Evolutionary conservation across 2,113 vertebrate species (phyloP).

Genomic region (Heptranchias perlo): DNA sequence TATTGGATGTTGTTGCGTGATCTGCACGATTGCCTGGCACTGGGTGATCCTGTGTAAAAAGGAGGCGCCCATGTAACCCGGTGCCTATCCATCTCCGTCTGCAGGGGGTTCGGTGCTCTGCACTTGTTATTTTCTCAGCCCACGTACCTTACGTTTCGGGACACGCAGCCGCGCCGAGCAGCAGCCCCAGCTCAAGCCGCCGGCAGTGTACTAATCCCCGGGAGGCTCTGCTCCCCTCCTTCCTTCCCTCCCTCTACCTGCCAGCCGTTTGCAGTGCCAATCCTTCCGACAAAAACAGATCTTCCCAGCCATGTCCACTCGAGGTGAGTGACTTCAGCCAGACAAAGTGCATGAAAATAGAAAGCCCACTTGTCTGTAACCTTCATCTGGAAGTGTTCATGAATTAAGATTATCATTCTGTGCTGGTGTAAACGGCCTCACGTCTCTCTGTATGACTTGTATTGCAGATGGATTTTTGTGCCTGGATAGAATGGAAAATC

Average conservation of each 20-base stretch:
- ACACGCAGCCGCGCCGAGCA: background rate
- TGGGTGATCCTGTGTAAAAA: slow-evolving; percentile 11
- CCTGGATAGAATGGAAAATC: background rate
- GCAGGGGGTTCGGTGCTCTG: background rate
- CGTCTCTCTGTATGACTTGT: background rate
- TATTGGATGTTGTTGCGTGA: background rate
- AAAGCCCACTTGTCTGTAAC: background rate
- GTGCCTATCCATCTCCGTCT: background rate
- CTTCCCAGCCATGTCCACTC: slow-evolving; percentile 18
- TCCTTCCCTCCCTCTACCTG: background rate
- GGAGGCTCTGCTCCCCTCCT: background rate
- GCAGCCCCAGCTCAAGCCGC: background rate
- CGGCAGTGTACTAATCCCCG: background rate
- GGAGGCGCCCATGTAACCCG: background rate
- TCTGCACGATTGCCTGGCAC: background rate
- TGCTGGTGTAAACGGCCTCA: background rate
- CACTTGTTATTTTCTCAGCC: background rate
- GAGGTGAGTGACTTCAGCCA: slow-evolving; percentile 21
- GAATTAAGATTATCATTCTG: background rate
- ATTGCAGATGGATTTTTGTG: background rate
- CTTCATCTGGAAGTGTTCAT: background rate
- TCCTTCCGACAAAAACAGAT: background rate
- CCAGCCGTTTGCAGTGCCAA: background rate
- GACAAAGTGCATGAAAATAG: background rate
- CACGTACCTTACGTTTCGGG: background rate